phyloP scores from a whole-genome alignment of 1,140 invertebrate species.

The Pantala flavescens region DNA sequence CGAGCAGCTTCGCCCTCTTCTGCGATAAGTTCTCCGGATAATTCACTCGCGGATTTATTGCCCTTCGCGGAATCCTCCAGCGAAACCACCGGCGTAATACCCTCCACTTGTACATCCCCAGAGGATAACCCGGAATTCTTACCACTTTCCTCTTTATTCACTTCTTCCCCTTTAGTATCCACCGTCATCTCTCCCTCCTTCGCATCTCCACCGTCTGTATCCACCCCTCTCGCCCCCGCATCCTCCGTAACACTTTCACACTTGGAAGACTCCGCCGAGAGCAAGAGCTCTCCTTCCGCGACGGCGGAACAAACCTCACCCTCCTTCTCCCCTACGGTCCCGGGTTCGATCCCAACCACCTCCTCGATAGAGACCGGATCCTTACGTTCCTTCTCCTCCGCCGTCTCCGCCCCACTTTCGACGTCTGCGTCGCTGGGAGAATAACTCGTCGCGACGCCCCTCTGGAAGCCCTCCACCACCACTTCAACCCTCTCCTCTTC shows the following conservation, averaged over 20 bases:
- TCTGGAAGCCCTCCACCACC: too few relatives aligned
- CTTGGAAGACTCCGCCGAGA: neutral
- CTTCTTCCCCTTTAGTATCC: neutral
- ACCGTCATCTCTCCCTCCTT: neutral
- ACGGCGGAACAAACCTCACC: too few relatives aligned
- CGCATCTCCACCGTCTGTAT: neutral
- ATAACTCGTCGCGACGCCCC: too few relatives aligned
- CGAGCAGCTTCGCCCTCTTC: neutral
- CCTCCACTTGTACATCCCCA: neutral
- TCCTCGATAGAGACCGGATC: too few relatives aligned
- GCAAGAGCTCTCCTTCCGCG: neutral
- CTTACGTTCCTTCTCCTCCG: too few relatives aligned
- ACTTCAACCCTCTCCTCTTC: neutral
- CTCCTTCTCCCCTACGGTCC: too few relatives aligned
- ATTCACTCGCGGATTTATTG: too few relatives aligned
- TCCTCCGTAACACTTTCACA: slow-evolving; percentile 1
- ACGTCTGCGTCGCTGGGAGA: too few relatives aligned
- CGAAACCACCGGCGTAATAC: neutral
- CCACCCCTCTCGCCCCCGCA: neutral
- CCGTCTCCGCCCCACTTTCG: too few relatives aligned
- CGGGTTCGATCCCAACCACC: too few relatives aligned
- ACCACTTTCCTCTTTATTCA: neutral
- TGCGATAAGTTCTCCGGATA: too few relatives aligned
- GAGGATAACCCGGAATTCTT: neutral
- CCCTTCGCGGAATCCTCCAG: neutral